These are phyloP conservation scores for Eciton burchellii DNA, from an alignment of 1,140 invertebrate genomes.

Conservation along the genomic window DNA sequence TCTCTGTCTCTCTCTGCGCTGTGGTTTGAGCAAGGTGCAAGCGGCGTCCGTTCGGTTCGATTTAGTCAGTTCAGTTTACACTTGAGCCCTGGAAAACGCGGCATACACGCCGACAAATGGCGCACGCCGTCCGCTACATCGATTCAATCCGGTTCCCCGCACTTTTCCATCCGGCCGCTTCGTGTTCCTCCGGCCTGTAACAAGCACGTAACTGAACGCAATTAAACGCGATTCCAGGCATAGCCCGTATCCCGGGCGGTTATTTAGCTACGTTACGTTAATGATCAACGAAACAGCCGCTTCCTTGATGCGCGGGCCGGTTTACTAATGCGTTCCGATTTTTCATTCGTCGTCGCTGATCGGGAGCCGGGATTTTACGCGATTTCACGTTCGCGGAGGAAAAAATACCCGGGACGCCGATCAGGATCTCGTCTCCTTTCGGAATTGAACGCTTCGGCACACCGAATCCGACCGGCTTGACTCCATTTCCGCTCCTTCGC, in stretches of 20 bases:
- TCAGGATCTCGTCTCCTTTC: no score
- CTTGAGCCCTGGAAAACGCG: conserved; percentile 20
- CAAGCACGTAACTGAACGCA: conserved; percentile 3
- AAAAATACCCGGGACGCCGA: no score
- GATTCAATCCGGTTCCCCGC: conserved; percentile 20
- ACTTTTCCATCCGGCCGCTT: conserved; percentile 18
- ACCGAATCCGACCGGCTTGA: no score
- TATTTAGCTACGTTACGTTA: not conserved
- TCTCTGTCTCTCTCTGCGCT: conserved; percentile 18
- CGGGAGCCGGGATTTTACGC: no score
- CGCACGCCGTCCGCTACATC: conserved; percentile 5
- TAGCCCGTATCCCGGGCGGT: not conserved
- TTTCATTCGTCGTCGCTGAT: no score
- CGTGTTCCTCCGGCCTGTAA: not conserved
- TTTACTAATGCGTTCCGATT: no score
- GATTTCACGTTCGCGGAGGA: no score
- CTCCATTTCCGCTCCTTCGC: no score
- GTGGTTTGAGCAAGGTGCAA: conserved; percentile 47
- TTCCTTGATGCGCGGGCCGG: no score
- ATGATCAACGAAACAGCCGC: no score
- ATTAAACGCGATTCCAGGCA: not conserved
- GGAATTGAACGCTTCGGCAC: no score
- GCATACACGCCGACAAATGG: conserved; percentile 17
- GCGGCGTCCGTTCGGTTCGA: conserved; percentile 23
- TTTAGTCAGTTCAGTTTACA: conserved; percentile 45